A percentile compares a stretch with the other conserved stretches of the same genome.
phyloP scores from a whole-genome alignment of 23 tunicate genomes.

The Ciona savignyi region DNA sequence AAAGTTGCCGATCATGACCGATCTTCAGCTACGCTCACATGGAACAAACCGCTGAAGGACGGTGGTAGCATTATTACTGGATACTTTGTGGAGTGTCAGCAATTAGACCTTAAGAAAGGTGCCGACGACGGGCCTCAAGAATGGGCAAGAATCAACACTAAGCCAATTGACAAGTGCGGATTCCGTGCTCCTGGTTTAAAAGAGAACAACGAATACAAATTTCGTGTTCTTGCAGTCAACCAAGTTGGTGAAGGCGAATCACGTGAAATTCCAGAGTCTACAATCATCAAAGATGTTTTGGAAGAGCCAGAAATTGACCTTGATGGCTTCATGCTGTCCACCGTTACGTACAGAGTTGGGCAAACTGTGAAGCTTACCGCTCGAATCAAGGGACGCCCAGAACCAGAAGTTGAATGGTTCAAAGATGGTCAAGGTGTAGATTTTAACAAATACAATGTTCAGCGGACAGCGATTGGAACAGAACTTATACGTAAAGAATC shows the following conservation, averaged over 20 bases:
- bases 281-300: constrained; percentile 56
- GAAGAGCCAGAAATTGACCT: constrained; percentile 68
- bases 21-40: constrained; percentile 50
- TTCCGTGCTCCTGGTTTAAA: constrained; percentile 44
- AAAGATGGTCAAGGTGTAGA: constrained; percentile 56
- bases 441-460: constrained; percentile 15
- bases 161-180: constrained; percentile 15
- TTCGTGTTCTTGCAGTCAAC: constrained; percentile 82
- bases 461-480: constrained; percentile 51
- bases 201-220: constrained; percentile 59
- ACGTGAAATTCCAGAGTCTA: constrained; percentile 25
- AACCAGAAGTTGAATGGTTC: constrained; percentile 67
- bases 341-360: constrained; percentile 68
- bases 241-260: constrained; percentile 79
- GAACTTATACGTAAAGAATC: constrained; percentile 34
- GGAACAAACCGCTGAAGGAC: constrained; percentile 71
- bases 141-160: constrained; percentile 53
- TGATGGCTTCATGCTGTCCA: constrained; percentile 50
- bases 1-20: constrained; percentile 53
- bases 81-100: constrained; percentile 56
- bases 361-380: constrained; percentile 75
- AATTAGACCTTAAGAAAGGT: constrained; percentile 13
- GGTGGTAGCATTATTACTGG: constrained; percentile 70
- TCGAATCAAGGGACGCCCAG: constrained; percentile 75
- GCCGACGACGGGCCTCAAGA: constrained; percentile 18